Base-by-base conservation (phyloP, 2,888 invertebrate genomes). In the Andricus curvator region DNA sequence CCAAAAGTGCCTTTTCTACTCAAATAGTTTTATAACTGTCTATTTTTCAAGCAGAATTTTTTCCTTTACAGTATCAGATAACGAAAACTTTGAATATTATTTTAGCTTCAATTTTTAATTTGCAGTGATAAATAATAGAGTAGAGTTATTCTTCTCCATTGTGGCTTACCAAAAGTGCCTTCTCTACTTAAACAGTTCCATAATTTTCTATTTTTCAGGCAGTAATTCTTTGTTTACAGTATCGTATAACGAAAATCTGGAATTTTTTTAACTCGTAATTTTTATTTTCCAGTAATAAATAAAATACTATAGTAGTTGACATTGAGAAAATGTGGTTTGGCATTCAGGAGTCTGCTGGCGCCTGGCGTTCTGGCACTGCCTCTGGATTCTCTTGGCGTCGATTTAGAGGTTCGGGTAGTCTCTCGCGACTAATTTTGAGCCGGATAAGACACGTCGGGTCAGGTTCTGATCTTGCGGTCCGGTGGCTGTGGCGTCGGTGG, bases 371-470 rank as follows among this genome's bases (percentile, higher is more conserved):
- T 78, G 78, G 25, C 81, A 70, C 80, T 78, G 79, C 81, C 20
- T 33, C 51, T 20, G 41, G 44, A 78, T 81, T 81, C 78, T 77
- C 77, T 25, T 80, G 60, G 80, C 78, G 82, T 83, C 74, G 74
- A 80, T 86, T 88, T 85, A 84, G 84, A 86, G 86, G 86, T 88
- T 74, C n/a, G 33, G 74, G 51, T 51, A 74, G 29, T 56, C 74
- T 56, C 86, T 86, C 77, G 77, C 82, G 85, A 85, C 88, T 89
- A 89, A 89, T 90, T 91, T 89, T 85, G 86, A 88, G 84, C 81
- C 84, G 82, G 83, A 83, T 79, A 86, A 87, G 86, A 84, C 84
- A 84, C 84, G 85, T 81, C 83, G 84, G 84, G 82, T 84, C 83
- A 83, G 82, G 79, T 81, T 83, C 81, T 82, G 80, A 83, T 77